Percentiles rank a stretch among this genome's conserved stretches.
phyloP scores from a whole-genome alignment of 2,888 invertebrate species.

The Clanis bilineata region DNA sequence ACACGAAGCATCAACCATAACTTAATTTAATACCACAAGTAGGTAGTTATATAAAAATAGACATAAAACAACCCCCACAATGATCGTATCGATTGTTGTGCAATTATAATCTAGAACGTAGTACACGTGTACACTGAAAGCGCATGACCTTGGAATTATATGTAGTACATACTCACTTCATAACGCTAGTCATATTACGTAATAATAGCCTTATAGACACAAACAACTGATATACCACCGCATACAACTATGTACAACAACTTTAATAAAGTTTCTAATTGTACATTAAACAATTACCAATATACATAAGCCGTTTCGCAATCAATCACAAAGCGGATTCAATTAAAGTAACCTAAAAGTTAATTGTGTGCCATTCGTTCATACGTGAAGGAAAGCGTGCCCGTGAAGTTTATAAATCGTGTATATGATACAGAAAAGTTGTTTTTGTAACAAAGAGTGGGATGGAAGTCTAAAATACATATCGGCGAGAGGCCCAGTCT shows the following conservation, averaged over 20 bases:
- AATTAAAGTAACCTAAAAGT: slow-evolving; percentile 64
- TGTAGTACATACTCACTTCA: slow-evolving; percentile 46
- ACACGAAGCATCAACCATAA: not conserved
- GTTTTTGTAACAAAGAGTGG: slow-evolving; percentile 70
- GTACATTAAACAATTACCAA: slow-evolving; percentile 40
- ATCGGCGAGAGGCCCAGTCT: slow-evolving; percentile 70
- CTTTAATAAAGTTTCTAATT: slow-evolving; percentile 51
- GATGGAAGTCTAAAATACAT: slow-evolving; percentile 70
- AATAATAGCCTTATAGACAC: slow-evolving; percentile 57
- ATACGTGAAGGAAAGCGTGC: slow-evolving; percentile 49
- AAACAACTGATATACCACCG: slow-evolving; percentile 55
- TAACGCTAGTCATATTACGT: slow-evolving; percentile 64
- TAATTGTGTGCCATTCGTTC: slow-evolving; percentile 38
- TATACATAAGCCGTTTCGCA: slow-evolving; percentile 35
- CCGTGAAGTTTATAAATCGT: slow-evolving; percentile 51
- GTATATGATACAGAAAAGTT: slow-evolving; percentile 69
- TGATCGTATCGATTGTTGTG: slow-evolving; percentile 36
- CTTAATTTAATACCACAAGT: not conserved
- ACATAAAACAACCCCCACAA: slow-evolving; percentile 30
- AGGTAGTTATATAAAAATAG: slow-evolving; percentile 11
- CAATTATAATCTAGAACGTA: slow-evolving; percentile 39
- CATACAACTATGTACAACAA: slow-evolving; percentile 49
- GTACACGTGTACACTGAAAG: slow-evolving; percentile 54
- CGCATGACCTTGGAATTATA: slow-evolving; percentile 67
- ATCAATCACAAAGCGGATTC: slow-evolving; percentile 39